A percentile compares a stretch with the other conserved stretches of the same genome.
phyloP scores from a whole-genome alignment of 2,113 vertebrate genomes.

The Oreotrochilus melanogaster region DNA sequence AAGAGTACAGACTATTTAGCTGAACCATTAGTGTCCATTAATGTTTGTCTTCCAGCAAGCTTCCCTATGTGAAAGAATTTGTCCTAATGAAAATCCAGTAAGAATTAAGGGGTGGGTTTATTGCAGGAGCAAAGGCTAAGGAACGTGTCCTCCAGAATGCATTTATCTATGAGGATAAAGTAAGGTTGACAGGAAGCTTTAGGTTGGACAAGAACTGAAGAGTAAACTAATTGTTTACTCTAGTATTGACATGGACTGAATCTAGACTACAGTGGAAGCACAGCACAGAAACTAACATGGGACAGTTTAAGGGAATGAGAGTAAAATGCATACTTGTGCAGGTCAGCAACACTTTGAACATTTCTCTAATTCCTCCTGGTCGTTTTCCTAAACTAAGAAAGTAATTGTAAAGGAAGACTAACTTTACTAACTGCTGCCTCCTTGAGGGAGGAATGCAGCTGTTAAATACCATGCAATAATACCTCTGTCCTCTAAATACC shows the following conservation, averaged over 20 bases:
- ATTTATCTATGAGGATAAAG: not conserved
- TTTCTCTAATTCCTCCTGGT: accelerated
- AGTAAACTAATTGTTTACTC: not conserved
- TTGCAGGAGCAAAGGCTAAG: not conserved
- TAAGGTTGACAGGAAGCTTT: not conserved
- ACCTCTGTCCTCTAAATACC: not conserved
- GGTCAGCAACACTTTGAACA: not conserved
- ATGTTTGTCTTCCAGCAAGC: not conserved
- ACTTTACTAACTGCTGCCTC: not conserved
- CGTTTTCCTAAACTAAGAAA: not conserved
- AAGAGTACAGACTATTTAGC: not conserved
- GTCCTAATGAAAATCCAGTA: not conserved
- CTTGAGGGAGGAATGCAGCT: conserved; percentile 20
- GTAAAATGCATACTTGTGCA: not conserved
- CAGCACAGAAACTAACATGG: not conserved
- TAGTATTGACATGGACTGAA: not conserved
- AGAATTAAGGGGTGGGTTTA: not conserved
- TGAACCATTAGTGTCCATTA: no score
- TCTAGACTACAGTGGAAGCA: not conserved
- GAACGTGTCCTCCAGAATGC: not conserved
- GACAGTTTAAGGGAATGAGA: not conserved
- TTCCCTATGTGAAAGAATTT: not conserved
- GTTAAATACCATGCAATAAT: not conserved
- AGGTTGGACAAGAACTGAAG: not conserved
- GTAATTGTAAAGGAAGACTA: not conserved